Base-by-base conservation (phyloP, 1,140 invertebrate species). In the Nasonia giraulti region DNA sequence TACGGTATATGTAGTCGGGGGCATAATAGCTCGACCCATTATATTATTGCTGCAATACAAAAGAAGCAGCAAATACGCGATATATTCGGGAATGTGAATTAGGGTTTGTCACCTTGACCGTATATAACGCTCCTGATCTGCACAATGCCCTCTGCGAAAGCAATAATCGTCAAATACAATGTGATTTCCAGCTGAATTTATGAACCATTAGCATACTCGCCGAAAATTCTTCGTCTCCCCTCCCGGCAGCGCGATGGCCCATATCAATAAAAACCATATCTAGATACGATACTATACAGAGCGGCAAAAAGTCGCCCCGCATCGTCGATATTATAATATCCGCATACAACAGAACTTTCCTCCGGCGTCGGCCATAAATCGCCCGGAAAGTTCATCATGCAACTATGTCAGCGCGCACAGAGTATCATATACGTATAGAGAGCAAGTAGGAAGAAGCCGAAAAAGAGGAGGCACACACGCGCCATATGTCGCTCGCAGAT, bases 401-500 rank as follows among this genome's bases (percentile, higher is more conserved):
- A 20, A 20, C 55, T 7, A 62, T 74, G 31, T 74, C 37, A 40
- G 66, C 23, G 23, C 27, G 10, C 17, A 55, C 5, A 55, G 2
- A 17, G 17, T 12, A 55, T 55, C 17, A 0, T 50, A 50, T 50
- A 8, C 17, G 17, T 14, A 14, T 14, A 55, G 14, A 2, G 47
- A 50, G 47, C 47, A 50, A 50, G 44, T 47, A 47, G 47, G n/a
- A 71, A 31, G 68, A 71, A 71, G 68, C n/a, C n/a, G n/a, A 23
- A 47, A 44, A 47, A 76, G 73, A 55, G n/a, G 40, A 12, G 27
- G 11, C 44, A 8, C 27, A 31, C 75, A 10, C 50, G 44, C 14
- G 80, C 80, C 81, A 82, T 68, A 75, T 82, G 73, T 68, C 81
- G 81, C 73, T 62, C 50, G 73, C 73, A 44, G 80, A 82, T 82